Base-by-base conservation (phyloP, 2,888 invertebrate species). In the Kryphioiulus occultus region DNA sequence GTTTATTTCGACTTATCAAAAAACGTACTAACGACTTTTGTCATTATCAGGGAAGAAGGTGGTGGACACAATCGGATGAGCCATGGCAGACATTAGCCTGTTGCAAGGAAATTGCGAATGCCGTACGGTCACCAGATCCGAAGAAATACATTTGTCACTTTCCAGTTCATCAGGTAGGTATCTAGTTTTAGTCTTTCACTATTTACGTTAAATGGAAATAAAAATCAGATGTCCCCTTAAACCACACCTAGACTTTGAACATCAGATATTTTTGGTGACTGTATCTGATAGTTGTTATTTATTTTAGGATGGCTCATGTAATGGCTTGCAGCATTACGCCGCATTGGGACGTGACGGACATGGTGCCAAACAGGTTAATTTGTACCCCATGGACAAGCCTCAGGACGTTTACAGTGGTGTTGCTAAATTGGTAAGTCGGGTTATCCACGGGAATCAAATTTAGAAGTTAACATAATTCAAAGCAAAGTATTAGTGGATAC, bases 261-360 rank as follows among this genome's bases (percentile, higher is more conserved):
- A 44, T n/a, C n/a, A n/a, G n/a, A n/a, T n/a, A n/a, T n/a, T n/a
- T n/a, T n/a, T n/a, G 44, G 44, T 44, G 44, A 9, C 12, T 9
- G 30, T 10, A 26, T 30, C 10, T 30, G 22, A 0, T 15, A 26
- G 30, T 15, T 30, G 1, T 30, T 10, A 15, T 12, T 30, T 78
- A 22, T 87, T 89, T 26, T 91, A 93, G 93, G 99, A 99, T 92
- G 99, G 99, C 0, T 99, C 99, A 88, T 99, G 99, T 91, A 99
- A 99, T 93, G 99, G 99, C 0, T 93, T 99, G 89, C 99, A 99
- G 92, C 99, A 99, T 93, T 99, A 99, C 92, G 99, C 99, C 3
- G 99, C 99, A 4, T 93, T 99, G 42, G 99, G 99, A n/a, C 94
- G 99, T 0, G 99, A 99, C 93, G 92, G 94, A 89, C 94, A 95